These are phyloP conservation scores for Lypha dubia DNA, from an alignment of 2,888 invertebrate genomes.

Conservation along the genomic window DNA sequence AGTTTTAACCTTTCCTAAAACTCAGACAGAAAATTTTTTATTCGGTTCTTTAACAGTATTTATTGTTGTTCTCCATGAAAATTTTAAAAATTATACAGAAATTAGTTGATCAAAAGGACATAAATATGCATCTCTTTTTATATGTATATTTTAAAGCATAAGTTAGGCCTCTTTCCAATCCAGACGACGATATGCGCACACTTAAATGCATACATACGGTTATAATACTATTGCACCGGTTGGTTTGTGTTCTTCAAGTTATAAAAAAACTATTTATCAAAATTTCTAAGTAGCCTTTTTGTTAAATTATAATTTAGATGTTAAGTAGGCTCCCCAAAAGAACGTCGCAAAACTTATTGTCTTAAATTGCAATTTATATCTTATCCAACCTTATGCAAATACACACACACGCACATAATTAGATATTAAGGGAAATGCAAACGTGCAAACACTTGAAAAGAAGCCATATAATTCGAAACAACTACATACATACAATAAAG, in stretches of 20 bases:
- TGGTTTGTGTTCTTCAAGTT: not conserved
- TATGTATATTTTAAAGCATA: no score
- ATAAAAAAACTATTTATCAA: conserved; percentile 61
- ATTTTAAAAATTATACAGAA: no score
- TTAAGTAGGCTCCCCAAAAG: conserved; percentile 45
- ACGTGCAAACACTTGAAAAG: not conserved
- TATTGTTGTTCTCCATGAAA: no score
- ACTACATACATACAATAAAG: conserved; percentile 30
- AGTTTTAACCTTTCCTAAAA: no score
- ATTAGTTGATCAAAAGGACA: no score
- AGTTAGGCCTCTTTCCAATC: not conserved
- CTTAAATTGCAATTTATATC: conserved; percentile 40
- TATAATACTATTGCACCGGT: not conserved
- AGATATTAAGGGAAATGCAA: not conserved
- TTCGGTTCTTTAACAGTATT: no score
- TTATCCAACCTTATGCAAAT: not conserved
- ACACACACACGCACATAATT: not conserved
- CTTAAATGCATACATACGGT: not conserved
- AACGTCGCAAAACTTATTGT: conserved; percentile 47
- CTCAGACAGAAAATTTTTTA: no score
- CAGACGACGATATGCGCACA: not conserved
- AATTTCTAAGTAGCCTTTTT: conserved; percentile 64
- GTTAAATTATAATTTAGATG: conserved; percentile 72
- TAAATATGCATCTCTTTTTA: no score
- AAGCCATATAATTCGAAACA: not conserved